Evolutionary conservation across 1,140 invertebrate genomes (phyloP), one percentile per base, ranked within the genome.

Genomic region (Alviniconcha marisindica): DNA sequence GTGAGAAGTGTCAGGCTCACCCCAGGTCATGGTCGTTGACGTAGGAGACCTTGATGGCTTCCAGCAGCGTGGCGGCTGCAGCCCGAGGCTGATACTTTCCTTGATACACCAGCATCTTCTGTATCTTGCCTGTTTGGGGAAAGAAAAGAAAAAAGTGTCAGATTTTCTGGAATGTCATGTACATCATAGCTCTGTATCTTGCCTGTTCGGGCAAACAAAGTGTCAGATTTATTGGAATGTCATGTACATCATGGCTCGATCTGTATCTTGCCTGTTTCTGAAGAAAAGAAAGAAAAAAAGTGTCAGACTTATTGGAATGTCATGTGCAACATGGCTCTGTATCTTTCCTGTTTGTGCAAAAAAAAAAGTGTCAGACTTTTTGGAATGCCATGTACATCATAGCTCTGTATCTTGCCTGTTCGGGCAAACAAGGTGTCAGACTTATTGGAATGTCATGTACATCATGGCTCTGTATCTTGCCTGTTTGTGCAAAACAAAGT

Each of bases 401-500:
- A n/a, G n/a, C n/a, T n/a, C n/a, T n/a, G n/a, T n/a, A 91, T 86
- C 83, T 91, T 92, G 15, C 92, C 92, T 92, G 87, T 14, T 84
- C n/a, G 18, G 14, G 28, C 10, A 66, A 28, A 66, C 56, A 60
- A 15, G 28, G 28, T 1, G 28, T 69, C n/a, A 69, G 33, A 69
- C 0, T 3, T 2, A 12, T 69, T 69, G 12, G 28, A 51, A 51
- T 12, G 21, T 51, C 21, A 51, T 51, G 48, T 51, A 51, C 48
- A 51, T 12, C 21, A 51, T 12, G n/a, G n/a, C n/a, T 88, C 86
- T 93, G 90, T 15, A 91, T 86, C 83, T 91, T 92, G 15, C 92
- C 92, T 92, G 87, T 14, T 84, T 10, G 18, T 14, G 28, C 10
- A 66, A 28, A 66, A 60, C 3, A 21, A 51, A 12, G 28, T 1